Conservation (phyloP, 2,113 vertebrate species). For the Nannospalax galili region DNA sequence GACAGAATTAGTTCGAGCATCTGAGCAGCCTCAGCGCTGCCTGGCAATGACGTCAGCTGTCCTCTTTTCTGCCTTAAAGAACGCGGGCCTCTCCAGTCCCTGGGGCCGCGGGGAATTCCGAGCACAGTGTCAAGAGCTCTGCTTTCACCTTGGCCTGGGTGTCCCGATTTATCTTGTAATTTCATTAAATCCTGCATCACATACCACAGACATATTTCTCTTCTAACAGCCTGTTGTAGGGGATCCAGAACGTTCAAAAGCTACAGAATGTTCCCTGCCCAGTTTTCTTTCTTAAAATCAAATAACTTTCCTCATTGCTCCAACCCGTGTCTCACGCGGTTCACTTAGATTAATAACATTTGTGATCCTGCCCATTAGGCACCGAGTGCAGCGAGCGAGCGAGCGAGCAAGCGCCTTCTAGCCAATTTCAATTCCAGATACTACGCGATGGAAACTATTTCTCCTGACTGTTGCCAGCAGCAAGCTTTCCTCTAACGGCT, state of each 20-base stretch:
- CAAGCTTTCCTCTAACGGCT: conserved; percentile 70
- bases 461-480: conserved; percentile 64
- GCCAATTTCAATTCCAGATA: conserved; percentile 77
- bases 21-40: conserved; percentile 37
- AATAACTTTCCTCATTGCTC: conserved; percentile 67
- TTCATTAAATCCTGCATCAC: conserved; percentile 70
- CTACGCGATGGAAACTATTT: conserved; percentile 79
- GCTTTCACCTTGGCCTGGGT: conserved; percentile 76
- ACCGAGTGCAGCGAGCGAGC: conserved; percentile 48
- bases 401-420: background rate
- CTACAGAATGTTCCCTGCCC: conserved; percentile 64
- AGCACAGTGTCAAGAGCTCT: conserved; percentile 55
- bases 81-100: conserved; percentile 70
- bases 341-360: conserved; percentile 83
- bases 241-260: conserved; percentile 51
- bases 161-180: conserved; percentile 76
- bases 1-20: background rate
- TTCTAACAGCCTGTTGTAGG: conserved; percentile 67
- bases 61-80: conserved; percentile 67
- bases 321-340: conserved; percentile 74
- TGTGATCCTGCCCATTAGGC: conserved; percentile 73
- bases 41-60: conserved; percentile 77
- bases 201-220: conserved; percentile 72
- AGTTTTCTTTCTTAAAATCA: conserved; percentile 72
- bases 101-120: conserved; percentile 57